Evolutionary conservation across 2,113 vertebrate genomes (phyloP).

Genomic region (Synodontis membranacea): DNA sequence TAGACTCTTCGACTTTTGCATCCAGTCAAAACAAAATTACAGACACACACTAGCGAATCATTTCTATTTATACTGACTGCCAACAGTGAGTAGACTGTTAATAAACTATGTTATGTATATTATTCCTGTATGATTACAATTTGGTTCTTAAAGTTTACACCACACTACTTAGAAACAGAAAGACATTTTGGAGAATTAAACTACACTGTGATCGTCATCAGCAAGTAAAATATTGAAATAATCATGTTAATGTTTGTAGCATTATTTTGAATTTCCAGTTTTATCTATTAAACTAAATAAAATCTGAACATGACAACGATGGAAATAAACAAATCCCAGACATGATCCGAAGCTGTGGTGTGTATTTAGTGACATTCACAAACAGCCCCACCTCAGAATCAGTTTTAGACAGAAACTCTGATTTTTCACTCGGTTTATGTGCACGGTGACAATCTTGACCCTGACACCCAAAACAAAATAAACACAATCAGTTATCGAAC

Average conservation of each 20-base stretch:
- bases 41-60: neutral
- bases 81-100: neutral
- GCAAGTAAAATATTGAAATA: neutral
- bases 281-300: neutral
- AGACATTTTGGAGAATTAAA: neutral
- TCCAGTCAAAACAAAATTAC: neutral
- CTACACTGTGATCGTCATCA: neutral
- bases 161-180: neutral
- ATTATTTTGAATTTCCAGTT: neutral
- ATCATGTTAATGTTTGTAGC: neutral
- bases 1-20: neutral
- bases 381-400: neutral
- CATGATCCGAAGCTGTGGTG: neutral
- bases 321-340: neutral
- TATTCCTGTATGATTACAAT: neutral
- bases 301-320: neutral
- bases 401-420: neutral
- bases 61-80: neutral
- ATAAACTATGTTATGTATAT: too few relatives aligned
- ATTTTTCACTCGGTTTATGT: neutral
- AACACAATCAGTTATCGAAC: neutral
- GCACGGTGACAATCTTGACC: neutral
- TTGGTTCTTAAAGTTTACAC: too few relatives aligned
- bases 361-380: neutral
- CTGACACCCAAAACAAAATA: neutral